Base-by-base conservation (phyloP, 2,797 vertebrate species). In the Scarus forsteni region DNA sequence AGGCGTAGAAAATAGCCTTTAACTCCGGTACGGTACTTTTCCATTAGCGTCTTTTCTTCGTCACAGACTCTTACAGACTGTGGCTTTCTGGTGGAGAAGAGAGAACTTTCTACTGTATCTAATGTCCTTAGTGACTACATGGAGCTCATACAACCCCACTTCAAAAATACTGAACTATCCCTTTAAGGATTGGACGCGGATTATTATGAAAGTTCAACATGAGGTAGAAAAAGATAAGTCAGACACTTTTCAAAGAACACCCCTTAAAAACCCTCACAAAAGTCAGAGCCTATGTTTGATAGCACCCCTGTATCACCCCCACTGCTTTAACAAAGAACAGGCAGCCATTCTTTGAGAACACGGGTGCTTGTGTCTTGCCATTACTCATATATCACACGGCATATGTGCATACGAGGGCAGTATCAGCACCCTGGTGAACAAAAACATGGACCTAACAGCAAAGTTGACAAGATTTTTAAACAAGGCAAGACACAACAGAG, bases 371-470 rank as follows among this genome's bases (percentile, higher is more conserved):
- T 59, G 55, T 83, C 3, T 53, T 0, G n/a, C 44, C 56, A 50
- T 79, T 80, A 62, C 38, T 75, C 69, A 72, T 70, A 62, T 63
- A 77, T 84, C 62, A 66, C 13, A 52, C 59, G 54, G 53, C 55
- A 55, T 43, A 40, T 66, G 53, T 61, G 59, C 15, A 60, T 27
- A 35, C 19, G 39, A 66, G 58, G 53, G 66, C 50, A 51, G 60
- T 18, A 66, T n/a, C 52, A 58, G 64, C 62, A 43, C 66, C 52
- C 45, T 0, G 42, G 42, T 56, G 73, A 74, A 48, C 40, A 62
- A 70, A 75, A 74, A 77, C 39, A 66, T 45, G 38, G 58, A 62
- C n/a, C 69, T 65, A 44, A 64, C 43, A 39, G 39, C 56, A 46
- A 66, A 46, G 60, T 54, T 65, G 56, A 56, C 49, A 27, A 48